Percentiles rank a stretch among this genome's conserved stretches.
phyloP scores from a whole-genome alignment of 2,113 vertebrate genomes.

The Phylloscopus trochiloides region DNA sequence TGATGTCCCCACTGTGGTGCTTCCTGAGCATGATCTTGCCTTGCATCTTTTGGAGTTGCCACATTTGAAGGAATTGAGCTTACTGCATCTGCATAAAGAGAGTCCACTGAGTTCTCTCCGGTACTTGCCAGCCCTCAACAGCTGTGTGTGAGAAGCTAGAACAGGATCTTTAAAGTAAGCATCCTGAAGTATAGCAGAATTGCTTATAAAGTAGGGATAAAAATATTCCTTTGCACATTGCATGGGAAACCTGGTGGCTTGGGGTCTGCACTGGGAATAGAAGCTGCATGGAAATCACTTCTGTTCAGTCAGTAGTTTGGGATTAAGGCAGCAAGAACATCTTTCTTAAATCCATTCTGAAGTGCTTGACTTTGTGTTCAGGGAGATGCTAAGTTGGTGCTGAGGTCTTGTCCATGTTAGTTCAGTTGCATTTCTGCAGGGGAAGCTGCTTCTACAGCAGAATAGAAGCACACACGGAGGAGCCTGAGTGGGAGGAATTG shows the following conservation, averaged over 20 bases:
- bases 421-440: not conserved
- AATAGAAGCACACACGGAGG: fast-evolving
- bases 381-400: not conserved
- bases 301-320: not conserved
- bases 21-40: not conserved
- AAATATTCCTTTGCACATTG: not conserved
- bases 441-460: not conserved
- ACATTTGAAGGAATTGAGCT: not conserved
- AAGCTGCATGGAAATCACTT: not conserved
- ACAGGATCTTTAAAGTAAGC: not conserved
- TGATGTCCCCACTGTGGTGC: not conserved
- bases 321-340: not conserved
- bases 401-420: not conserved
- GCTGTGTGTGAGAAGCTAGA: not conserved
- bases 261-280: not conserved
- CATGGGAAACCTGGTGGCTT: not conserved
- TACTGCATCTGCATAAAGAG: fast-evolving
- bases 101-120: not conserved
- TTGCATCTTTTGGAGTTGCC: not conserved
- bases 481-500: not conserved
- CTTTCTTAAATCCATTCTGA: not conserved
- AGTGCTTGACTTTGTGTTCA: not conserved
- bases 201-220: not conserved
- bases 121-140: not conserved
- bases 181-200: not conserved